Evolutionary conservation across 2,797 vertebrate genomes (phyloP).

Genomic region (Lagothrix lagotricha): DNA sequence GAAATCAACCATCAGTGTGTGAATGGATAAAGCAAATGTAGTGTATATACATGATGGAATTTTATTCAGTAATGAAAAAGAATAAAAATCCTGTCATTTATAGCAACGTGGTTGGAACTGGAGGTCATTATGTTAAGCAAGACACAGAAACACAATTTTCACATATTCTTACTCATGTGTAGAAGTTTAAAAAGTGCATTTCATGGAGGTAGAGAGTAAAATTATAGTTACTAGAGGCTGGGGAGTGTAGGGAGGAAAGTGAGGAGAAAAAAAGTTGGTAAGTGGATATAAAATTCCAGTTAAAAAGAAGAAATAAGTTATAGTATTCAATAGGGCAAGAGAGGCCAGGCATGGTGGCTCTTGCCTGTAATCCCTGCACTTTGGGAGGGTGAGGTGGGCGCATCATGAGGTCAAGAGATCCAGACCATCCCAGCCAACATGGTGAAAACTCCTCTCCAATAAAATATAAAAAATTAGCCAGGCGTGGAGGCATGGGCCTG

Average conservation of each 20-base stretch:
- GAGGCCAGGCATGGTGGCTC: too few relatives aligned
- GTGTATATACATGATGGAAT: neutral
- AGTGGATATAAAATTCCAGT: neutral
- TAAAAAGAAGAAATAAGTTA: neutral
- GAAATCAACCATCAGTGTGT: neutral
- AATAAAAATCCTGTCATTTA: neutral
- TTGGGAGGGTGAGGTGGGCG: too few relatives aligned
- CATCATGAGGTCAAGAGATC: too few relatives aligned
- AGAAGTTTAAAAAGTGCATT: neutral
- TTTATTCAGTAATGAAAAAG: neutral
- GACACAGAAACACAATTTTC: neutral
- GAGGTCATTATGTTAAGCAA: neutral
- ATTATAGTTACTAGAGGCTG: neutral
- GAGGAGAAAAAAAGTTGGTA: neutral
- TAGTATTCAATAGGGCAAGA: neutral
- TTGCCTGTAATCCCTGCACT: too few relatives aligned
- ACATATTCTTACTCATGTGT: neutral
- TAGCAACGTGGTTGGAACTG: neutral
- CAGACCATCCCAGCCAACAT: too few relatives aligned
- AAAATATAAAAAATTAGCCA: too few relatives aligned
- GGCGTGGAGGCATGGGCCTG: too few relatives aligned
- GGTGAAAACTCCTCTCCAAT: too few relatives aligned
- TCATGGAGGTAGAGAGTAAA: neutral
- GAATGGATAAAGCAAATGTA: neutral
- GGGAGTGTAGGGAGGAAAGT: neutral